phyloP scores from a whole-genome alignment of 2,113 vertebrate genomes.

The Cyphomyrus discorhynchus region DNA sequence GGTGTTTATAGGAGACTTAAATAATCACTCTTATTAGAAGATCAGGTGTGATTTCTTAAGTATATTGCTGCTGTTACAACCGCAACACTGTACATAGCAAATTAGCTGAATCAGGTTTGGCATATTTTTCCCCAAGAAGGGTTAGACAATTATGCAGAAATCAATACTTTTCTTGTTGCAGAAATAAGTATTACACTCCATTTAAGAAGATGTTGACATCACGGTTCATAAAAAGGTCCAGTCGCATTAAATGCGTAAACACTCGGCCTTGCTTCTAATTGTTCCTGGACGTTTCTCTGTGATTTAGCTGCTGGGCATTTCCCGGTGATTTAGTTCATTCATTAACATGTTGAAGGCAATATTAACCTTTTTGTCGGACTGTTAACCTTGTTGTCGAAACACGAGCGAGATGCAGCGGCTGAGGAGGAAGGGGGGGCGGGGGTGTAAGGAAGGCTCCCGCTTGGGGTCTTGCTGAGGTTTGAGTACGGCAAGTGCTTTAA shows the following conservation, averaged over 20 bases:
- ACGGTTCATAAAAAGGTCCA: conserved; percentile 69
- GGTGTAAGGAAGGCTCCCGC: conserved; percentile 20
- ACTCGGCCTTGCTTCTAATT: conserved; percentile 24
- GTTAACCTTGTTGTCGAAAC: conserved; percentile 49
- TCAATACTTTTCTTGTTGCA: conserved; percentile 77
- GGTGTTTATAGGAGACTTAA: conserved; percentile 29
- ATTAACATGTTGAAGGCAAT: conserved; percentile 60
- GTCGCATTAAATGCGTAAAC: conserved; percentile 31
- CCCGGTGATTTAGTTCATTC: conserved; percentile 54
- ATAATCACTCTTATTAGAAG: conserved; percentile 58
- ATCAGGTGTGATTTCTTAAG: conserved; percentile 70
- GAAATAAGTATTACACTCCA: conserved; percentile 74
- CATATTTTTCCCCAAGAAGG: conserved; percentile 78
- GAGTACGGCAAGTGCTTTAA: conserved; percentile 31
- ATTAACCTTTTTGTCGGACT: conserved; percentile 58
- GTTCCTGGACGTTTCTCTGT: conserved; percentile 48
- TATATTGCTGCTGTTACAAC: conserved; percentile 70
- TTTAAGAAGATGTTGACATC: conserved; percentile 73
- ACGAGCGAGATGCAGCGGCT: not conserved
- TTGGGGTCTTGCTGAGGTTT: conserved; percentile 36
- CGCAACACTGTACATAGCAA: conserved; percentile 58
- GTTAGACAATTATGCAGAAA: conserved; percentile 88
- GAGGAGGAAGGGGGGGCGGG: conserved; percentile 13
- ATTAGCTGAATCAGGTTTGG: conserved; percentile 80
- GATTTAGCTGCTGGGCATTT: conserved; percentile 55